These are phyloP conservation scores for Clarias macrocephalus DNA, from an alignment of 2,113 vertebrate species.

Conservation along the genomic window DNA sequence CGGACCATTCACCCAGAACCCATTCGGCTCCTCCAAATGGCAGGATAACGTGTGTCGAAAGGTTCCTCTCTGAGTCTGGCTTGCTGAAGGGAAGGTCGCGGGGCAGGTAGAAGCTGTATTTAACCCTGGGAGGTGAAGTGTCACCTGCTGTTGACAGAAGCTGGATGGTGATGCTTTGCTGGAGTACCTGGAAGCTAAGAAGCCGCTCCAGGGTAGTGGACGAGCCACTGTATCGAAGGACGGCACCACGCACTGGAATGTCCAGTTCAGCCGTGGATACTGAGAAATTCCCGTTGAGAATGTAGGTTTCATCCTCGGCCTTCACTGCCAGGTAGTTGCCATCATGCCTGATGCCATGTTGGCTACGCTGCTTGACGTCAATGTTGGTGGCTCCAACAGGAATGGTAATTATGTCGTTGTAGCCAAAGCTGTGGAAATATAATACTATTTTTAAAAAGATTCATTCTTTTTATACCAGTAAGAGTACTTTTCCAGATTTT, in stretches of 20 bases:
- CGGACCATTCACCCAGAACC: slow-evolving; percentile 89
- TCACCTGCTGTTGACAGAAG: slow-evolving; percentile 82
- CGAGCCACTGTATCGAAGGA: slow-evolving; percentile 93
- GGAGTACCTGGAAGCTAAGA: slow-evolving; percentile 88
- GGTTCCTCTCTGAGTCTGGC: slow-evolving; percentile 73
- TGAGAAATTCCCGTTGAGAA: slow-evolving; percentile 91
- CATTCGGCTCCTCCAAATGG: slow-evolving; percentile 80
- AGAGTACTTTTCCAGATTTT: not conserved
- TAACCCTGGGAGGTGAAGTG: slow-evolving; percentile 80
- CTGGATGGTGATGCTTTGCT: slow-evolving; percentile 83
- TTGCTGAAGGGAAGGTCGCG: slow-evolving; percentile 78
- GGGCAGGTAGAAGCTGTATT: slow-evolving; percentile 91
- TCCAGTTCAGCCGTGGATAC: slow-evolving; percentile 91
- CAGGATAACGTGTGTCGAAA: slow-evolving; percentile 77
- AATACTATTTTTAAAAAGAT: slow-evolving; percentile 11
- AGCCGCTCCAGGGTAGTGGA: slow-evolving; percentile 89
- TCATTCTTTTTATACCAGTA: not conserved
- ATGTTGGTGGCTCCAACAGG: slow-evolving; percentile 91
- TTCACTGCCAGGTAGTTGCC: slow-evolving; percentile 91
- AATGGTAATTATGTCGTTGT: slow-evolving; percentile 92
- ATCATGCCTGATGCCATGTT: slow-evolving; percentile 83
- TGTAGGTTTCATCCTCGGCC: slow-evolving; percentile 79
- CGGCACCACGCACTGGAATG: slow-evolving; percentile 83
- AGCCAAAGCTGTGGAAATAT: slow-evolving; percentile 80
- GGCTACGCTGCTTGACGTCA: slow-evolving; percentile 92